phyloP scores from a whole-genome alignment of 2,113 vertebrate species.

The Neotoma lepida region DNA sequence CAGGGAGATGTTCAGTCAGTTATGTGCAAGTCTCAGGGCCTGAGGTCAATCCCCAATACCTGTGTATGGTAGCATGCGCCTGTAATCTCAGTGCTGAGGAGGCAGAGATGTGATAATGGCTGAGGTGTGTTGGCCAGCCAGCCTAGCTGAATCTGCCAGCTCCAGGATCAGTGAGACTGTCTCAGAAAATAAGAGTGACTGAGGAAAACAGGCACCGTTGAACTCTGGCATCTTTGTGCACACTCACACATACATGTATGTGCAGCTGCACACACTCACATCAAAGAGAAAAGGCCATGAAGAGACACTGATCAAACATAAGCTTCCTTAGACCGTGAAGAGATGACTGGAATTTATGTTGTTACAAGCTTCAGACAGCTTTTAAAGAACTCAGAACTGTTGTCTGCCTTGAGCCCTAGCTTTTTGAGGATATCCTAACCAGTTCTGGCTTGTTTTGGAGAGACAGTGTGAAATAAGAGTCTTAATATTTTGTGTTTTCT shows the following conservation, averaged over 20 bases:
- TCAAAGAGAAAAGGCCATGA: not conserved
- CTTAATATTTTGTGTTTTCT: not conserved
- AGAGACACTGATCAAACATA: slow-evolving; percentile 27
- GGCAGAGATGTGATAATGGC: not conserved
- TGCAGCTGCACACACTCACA: not conserved
- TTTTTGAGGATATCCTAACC: not conserved
- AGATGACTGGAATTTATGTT: not conserved
- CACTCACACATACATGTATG: not conserved
- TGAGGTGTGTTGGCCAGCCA: not conserved
- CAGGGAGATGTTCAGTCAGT: not conserved
- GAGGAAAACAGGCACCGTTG: not conserved
- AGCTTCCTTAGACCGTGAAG: not conserved
- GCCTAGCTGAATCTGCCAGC: not conserved
- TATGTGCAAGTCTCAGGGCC: not conserved
- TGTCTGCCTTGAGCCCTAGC: not conserved
- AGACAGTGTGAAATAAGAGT: slow-evolving; percentile 32
- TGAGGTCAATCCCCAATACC: not conserved
- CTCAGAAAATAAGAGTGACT: not conserved
- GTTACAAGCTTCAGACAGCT: not conserved
- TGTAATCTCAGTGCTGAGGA: not conserved
- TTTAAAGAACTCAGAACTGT: slow-evolving; percentile 31
- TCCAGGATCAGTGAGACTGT: not conserved
- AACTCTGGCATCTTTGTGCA: not conserved
- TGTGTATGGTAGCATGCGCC: no score
- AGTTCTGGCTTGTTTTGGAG: not conserved